A percentile compares a stretch with the other conserved stretches of the same genome.
Conservation (phyloP, 2,113 vertebrate species). For the Parotia lawesii region DNA sequence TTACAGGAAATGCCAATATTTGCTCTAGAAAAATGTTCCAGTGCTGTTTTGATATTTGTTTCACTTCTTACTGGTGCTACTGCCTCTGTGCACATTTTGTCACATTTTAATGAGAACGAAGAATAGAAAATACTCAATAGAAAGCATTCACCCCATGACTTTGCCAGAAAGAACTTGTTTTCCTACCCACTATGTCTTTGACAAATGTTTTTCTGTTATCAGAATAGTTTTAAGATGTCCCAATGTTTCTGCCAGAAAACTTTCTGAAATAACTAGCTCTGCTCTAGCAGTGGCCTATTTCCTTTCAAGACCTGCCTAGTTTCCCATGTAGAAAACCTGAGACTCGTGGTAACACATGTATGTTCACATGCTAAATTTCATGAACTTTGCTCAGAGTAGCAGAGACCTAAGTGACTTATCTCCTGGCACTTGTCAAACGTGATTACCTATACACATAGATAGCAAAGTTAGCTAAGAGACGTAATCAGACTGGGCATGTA, state of each 20-base stretch:
- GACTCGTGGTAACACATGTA: accelerated
- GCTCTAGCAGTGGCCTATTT: neutral
- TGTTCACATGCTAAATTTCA: neutral
- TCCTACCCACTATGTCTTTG: neutral
- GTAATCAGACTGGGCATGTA: neutral
- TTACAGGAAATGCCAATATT: neutral
- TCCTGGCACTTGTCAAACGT: neutral
- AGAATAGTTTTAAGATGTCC: neutral
- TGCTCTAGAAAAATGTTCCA: neutral
- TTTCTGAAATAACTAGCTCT: neutral
- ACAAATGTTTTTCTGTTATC: neutral
- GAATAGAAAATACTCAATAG: neutral
- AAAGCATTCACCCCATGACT: neutral
- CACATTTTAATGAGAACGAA: neutral
- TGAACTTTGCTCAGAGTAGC: slow-evolving; percentile 24
- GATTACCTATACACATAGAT: neutral
- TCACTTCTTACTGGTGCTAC: neutral
- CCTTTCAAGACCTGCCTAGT: neutral
- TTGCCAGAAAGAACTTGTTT: neutral
- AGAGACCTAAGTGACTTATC: neutral
- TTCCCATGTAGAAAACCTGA: neutral
- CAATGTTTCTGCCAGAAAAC: neutral
- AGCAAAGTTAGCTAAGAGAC: neutral
- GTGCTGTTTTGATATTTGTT: neutral
- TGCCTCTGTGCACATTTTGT: neutral